phyloP scores from a whole-genome alignment of 2,888 invertebrate genomes.

The Belgica antarctica region DNA sequence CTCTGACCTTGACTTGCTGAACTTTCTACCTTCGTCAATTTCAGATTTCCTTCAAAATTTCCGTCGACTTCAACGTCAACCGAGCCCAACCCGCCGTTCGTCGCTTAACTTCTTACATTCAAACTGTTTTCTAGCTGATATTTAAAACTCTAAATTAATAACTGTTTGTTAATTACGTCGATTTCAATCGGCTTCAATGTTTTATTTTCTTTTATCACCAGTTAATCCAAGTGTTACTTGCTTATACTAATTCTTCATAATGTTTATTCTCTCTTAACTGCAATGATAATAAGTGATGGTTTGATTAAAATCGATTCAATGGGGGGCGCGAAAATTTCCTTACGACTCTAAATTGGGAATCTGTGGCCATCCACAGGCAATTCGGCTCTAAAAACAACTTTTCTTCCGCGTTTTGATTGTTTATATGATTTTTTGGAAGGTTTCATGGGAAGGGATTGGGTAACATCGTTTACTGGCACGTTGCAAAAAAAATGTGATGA shows the following conservation, averaged over 20 bases:
- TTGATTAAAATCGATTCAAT: neutral
- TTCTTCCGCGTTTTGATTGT: neutral
- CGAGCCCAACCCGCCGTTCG: no score
- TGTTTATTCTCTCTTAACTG: conserved; percentile 19
- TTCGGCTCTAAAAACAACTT: neutral
- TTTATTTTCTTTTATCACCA: conserved; percentile 12
- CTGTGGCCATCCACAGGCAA: no score
- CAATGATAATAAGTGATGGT: conserved; percentile 26
- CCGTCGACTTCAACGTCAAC: no score
- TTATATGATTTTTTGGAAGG: conserved; percentile 1
- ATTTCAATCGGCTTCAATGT: no score
- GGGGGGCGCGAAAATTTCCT: neutral
- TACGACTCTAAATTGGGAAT: neutral
- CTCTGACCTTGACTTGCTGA: no score
- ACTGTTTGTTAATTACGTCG: neutral
- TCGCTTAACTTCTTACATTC: no score
- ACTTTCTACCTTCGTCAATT: no score
- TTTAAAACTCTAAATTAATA: conserved; percentile 16
- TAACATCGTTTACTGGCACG: conserved; percentile 5
- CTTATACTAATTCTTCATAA: neutral
- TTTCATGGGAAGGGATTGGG: neutral
- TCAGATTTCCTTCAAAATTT: no score
- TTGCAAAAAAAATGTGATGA: neutral
- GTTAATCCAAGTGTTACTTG: no score
- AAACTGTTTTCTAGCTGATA: neutral